phyloP scores from a whole-genome alignment of 2,113 vertebrate genomes.

The Alouatta palliata region DNA sequence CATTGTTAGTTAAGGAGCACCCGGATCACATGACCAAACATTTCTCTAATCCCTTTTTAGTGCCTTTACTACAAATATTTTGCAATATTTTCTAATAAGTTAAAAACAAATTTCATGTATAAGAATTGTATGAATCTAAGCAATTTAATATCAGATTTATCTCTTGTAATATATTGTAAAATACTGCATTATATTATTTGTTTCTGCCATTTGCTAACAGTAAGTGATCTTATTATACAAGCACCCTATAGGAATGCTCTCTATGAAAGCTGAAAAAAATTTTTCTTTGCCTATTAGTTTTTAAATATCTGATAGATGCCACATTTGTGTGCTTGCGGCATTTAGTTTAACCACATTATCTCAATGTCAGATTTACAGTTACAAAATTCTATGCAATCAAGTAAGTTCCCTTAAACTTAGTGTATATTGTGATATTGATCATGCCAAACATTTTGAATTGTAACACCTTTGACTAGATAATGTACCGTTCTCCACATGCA shows the following conservation, averaged over 20 bases:
- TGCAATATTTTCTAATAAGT: not conserved
- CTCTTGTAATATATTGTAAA: not conserved
- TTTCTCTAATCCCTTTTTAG: not conserved
- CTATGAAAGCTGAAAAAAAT: not conserved
- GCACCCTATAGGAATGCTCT: not conserved
- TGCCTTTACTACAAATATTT: not conserved
- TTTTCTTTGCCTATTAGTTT: conserved; percentile 51
- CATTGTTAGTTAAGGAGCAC: not conserved
- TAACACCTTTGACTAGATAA: conserved; percentile 13
- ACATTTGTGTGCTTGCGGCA: not conserved
- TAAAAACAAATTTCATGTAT: not conserved
- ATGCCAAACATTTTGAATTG: not conserved
- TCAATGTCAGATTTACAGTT: conserved; percentile 33
- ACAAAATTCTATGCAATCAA: conserved; percentile 35
- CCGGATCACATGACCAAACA: not conserved
- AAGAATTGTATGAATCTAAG: not conserved
- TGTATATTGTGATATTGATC: not conserved
- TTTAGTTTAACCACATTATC: not conserved
- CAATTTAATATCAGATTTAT: not conserved
- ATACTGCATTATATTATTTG: not conserved
- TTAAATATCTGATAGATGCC: conserved; percentile 8
- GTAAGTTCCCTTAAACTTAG: not conserved
- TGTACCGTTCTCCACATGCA: not conserved
- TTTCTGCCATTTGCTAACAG: not conserved
- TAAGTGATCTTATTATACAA: conserved; percentile 48